Evolutionary conservation across 2,797 vertebrate genomes (phyloP), one percentile per base, ranked within the genome.

Genomic region (Megaceryle alcyon): DNA sequence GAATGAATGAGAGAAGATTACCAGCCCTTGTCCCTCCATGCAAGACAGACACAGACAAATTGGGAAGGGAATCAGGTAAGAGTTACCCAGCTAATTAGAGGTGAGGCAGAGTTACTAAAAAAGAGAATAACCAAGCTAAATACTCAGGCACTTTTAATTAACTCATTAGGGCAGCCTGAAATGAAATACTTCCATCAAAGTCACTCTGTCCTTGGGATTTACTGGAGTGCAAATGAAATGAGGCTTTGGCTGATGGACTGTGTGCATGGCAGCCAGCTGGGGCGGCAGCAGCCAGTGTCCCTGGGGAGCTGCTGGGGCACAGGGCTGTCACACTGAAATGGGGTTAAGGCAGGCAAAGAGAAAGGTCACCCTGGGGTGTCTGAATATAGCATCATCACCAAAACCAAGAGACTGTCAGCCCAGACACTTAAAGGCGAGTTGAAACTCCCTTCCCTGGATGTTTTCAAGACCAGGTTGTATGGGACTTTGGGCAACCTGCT

Each of bases 311-410:
- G 35, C 37, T 6, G 4, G 16, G 26, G 31, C 12, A 15, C 37
- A 2, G 54, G 18, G 41, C 53, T 39, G 14, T 14, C 28, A 3
- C 26, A 19, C 22, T 0, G 1, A 3, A 28, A 2, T 10, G 31
- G 39, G 44, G 26, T 29, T 51, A 28, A 33, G 12, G 25, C 22
- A 44, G 48, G 63, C 25, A 22, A 22, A 33, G 31, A 25, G 5
- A 16, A 4, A 5, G 25, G 31, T 18, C n/a, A 10, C 8, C 10
- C 1, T 7, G 10, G n/a, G 8, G 1, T 35, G 43, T 31, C 41
- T 10, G 29, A 20, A 1, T 7, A 3, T 2, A 6, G 10, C 0
- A 4, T 19, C 0, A 12, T 15, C 41, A 8, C 33, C 23, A 1
- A 14, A 28, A 29, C 2, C 13, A 26, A 29, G n/a, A 43, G 29